A percentile compares a stretch with the other conserved stretches of the same genome.
Conservation (phyloP, 2,888 invertebrate genomes). For the Dolichopus griseipennis region DNA sequence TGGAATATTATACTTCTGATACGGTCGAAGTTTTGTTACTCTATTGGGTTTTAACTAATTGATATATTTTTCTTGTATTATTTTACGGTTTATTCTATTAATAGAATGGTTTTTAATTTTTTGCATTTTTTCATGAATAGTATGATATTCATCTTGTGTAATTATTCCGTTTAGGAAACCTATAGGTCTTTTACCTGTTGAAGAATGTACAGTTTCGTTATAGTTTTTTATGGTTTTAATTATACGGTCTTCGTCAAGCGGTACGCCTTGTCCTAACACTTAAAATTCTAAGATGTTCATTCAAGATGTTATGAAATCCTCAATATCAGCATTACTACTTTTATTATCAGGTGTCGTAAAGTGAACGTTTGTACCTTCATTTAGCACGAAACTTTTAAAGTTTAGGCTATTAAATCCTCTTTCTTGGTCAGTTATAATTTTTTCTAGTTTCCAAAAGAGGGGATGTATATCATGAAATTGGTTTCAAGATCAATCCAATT, state of each 20-base stretch:
- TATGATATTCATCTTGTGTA: not conserved
- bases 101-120: not conserved
- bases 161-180: conserved; percentile 12
- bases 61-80: not conserved
- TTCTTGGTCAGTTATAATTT: not conserved
- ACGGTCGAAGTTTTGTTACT: conserved; percentile 14
- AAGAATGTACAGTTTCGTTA: conserved; percentile 11
- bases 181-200: no score
- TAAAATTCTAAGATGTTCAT: not conserved
- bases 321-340: not conserved
- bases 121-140: conserved; percentile 1
- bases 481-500: no score
- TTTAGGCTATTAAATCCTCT: no score
- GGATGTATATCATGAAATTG: no score
- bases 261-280: conserved; percentile 10
- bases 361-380: no score
- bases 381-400: no score
- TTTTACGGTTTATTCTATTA: conserved; percentile 7
- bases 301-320: not conserved
- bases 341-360: no score
- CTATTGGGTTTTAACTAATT: conserved; percentile 13
- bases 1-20: conserved; percentile 12
- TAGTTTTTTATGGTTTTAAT: not conserved
- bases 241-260: conserved; percentile 7
- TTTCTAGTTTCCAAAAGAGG: no score